phyloP scores from a whole-genome alignment of 2,888 invertebrate species.

The Pammene aurita region DNA sequence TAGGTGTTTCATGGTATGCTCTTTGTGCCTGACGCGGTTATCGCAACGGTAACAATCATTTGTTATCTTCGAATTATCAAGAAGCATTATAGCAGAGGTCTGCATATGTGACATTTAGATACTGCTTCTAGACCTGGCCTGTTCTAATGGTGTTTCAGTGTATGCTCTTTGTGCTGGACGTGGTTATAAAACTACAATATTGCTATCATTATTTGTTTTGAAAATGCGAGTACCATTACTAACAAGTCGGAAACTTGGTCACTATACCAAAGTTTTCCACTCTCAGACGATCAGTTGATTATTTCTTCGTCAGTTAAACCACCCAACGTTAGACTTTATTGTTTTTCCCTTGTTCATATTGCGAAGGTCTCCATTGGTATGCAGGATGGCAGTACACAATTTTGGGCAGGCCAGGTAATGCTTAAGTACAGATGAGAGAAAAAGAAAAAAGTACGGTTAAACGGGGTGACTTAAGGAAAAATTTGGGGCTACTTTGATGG shows the following conservation, averaged over 20 bases:
- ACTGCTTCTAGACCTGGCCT: too few species aligned
- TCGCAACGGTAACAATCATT: not conserved
- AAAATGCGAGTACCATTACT: conserved; percentile 5
- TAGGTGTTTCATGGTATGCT: conserved; percentile 3
- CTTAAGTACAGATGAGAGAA: not conserved
- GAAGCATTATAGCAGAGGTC: too few species aligned
- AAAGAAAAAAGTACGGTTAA: too few species aligned
- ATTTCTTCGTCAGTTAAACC: conserved; percentile 13
- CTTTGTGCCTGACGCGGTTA: conserved; percentile 3
- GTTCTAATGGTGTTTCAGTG: too few species aligned
- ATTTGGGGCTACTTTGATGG: not conserved
- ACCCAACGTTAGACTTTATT: conserved; percentile 17
- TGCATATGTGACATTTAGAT: too few species aligned
- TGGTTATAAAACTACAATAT: too few species aligned
- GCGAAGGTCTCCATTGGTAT: conserved; percentile 10
- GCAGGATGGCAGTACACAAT: conserved; percentile 7
- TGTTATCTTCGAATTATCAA: not conserved
- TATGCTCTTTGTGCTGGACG: too few species aligned
- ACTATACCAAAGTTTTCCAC: conserved; percentile 28
- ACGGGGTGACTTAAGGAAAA: too few species aligned
- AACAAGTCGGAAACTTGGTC: conserved; percentile 12
- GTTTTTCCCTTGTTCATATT: conserved; percentile 19
- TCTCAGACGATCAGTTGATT: conserved; percentile 23
- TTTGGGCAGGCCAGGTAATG: not conserved
- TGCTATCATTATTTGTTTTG: not conserved